Evolutionary conservation across 2,888 invertebrate genomes (phyloP), one percentile per base, ranked within the genome.

Genomic region (Oligia latruncula): DNA sequence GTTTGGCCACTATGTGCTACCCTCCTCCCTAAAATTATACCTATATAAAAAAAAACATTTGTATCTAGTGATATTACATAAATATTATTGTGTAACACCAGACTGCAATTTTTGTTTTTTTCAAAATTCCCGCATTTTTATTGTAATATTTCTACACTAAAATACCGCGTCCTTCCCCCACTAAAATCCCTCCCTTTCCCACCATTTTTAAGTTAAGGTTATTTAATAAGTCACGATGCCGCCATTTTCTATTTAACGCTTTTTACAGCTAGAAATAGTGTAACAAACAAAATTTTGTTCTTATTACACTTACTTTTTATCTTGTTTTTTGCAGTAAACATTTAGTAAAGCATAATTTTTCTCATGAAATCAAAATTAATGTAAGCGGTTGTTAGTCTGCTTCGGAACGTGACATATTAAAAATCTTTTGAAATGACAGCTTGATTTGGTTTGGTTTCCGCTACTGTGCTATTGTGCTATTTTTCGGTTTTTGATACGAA

Each of bases 381-480:
- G 40, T 84, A 78, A 74, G 77, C 79, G 75, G 64, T 81, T 79
- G 71, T 76, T 77, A 71, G 74, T 78, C 77, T 82, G 76, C 87
- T 83, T 87, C 88, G 89, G 92, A 95, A 92, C 93, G 92, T 91
- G 93, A 94, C 94, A 92, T 84, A 78, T 83, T 89, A 94, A 94
- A 92, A 94, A 95, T 95, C 96, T 95, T 95, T 95, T 92, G 93
- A 92, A 94, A 94, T 96, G 96, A 96, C 96, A 96, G 96, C 96
- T 96, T 96, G 96, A 96, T 96, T 96, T 96, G 96, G 96, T 96
- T 96, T 96, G 96, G 96, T 96, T 96, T 96, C 96, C 96, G 96
- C 96, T 95, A 95, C 96, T 96, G 96, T 96, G 95, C 96, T 96
- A 94, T 96, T 96, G 96, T 96, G 95, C 95, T 96, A 96, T 96